A percentile compares a stretch with the other conserved stretches of the same genome.
Evolutionary conservation across 2,113 vertebrate species (phyloP).

Genomic region (Otolemur garnettii): DNA sequence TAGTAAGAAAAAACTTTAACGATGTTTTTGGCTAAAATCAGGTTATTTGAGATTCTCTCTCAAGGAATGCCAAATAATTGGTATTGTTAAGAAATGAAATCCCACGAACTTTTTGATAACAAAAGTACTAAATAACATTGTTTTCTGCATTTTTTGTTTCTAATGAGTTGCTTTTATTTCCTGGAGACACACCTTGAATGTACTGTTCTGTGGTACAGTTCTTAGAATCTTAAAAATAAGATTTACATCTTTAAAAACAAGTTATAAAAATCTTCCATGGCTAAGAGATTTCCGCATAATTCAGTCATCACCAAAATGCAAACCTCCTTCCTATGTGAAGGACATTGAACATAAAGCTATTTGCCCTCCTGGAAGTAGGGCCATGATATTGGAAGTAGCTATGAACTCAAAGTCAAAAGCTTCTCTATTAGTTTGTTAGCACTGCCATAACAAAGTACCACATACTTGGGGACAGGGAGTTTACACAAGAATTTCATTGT

Average conservation of each 20-base stretch:
- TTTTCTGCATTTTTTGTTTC: not conserved
- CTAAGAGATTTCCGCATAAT: not conserved
- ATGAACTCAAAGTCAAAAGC: not conserved
- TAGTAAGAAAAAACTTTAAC: not conserved
- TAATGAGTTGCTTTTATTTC: not conserved
- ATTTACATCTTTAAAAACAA: no score
- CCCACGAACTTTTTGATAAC: not conserved
- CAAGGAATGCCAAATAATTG: constrained; percentile 6
- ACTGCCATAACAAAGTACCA: not conserved
- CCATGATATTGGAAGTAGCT: not conserved
- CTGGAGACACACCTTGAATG: not conserved
- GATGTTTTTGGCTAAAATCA: not conserved
- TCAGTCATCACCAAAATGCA: constrained; percentile 5
- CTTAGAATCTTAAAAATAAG: not conserved
- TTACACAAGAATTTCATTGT: not conserved
- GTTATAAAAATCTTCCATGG: not conserved
- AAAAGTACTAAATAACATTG: not conserved
- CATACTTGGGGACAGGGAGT: no score
- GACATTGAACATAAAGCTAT: not conserved
- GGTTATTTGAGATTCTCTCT: not conserved
- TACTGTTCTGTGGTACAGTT: not conserved
- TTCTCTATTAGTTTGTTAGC: not conserved
- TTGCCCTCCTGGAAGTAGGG: not conserved
- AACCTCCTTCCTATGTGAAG: not conserved
- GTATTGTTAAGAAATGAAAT: not conserved